These are phyloP conservation scores for Cisticola juncidis DNA, from an alignment of 2,113 vertebrate species.

Conservation along the genomic window DNA sequence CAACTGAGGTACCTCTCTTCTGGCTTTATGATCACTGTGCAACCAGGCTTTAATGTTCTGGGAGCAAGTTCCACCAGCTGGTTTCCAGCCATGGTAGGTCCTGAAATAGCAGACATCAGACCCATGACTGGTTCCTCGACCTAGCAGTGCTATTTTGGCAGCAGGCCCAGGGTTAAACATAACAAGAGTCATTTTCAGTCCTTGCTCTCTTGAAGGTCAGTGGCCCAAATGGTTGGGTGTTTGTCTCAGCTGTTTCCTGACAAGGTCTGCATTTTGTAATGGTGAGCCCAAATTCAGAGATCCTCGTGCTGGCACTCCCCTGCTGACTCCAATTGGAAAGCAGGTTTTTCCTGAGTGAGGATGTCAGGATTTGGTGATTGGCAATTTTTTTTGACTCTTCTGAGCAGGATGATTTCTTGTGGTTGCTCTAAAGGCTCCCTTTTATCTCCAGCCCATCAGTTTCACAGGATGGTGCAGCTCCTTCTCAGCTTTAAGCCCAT, in stretches of 20 bases:
- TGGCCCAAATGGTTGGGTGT: conserved; percentile 56
- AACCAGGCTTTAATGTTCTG: conserved; percentile 5
- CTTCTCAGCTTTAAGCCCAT: background rate
- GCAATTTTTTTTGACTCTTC: background rate
- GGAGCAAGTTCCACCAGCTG: conserved; percentile 30
- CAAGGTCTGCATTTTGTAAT: conserved; percentile 55
- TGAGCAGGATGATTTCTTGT: background rate
- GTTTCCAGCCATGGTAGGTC: conserved; percentile 16
- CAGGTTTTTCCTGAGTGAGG: background rate
- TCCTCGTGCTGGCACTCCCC: background rate
- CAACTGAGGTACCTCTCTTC: background rate
- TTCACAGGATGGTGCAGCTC: background rate
- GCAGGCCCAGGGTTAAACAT: conserved; percentile 62
- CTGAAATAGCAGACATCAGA: conserved; percentile 52
- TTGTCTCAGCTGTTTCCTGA: conserved; percentile 47
- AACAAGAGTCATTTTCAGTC: conserved; percentile 59
- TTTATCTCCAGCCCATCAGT: background rate
- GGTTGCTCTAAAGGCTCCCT: background rate
- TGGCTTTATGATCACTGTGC: background rate
- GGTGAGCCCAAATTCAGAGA: background rate
- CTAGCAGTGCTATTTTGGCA: conserved; percentile 52
- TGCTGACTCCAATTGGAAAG: background rate
- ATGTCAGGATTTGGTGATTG: background rate
- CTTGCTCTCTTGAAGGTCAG: conserved; percentile 56
- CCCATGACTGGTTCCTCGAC: conserved; percentile 17